Evolutionary conservation across 2,888 invertebrate genomes (phyloP), one percentile per base, ranked within the genome.

Genomic region (Rhagophthalmus giganteus): DNA sequence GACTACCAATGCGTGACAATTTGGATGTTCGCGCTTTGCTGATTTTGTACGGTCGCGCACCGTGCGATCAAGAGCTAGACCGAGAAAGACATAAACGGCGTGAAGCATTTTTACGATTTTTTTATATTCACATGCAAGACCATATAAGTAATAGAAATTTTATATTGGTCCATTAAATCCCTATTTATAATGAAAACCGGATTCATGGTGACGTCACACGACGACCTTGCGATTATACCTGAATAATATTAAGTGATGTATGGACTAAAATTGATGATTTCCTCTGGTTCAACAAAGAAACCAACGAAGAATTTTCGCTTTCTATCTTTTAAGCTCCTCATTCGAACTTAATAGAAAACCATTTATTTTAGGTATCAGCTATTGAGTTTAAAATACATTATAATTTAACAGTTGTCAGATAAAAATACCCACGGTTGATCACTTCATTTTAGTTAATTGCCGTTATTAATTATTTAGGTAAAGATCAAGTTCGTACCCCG

Each of bases 191-290:
- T 55, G 54, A 58, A 55, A 54, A 60, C 58, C 58, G 60, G 58
- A 59, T 58, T 60, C 41, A 46, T 55, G 55, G 49, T 57, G 53
- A 57, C 54, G 58, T 56, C 58, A 46, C 55, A 35, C 34, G 34
- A 31, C 38, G 58, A 57, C 60, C 60, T 60, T 57, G 53, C 39
- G 34, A 59, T 51, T 56, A 49, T 35, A 47, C n/a, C n/a, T n/a
- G n/a, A 60, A 58, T 53, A 55, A 48, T 58, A 56, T 49, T 46
- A 54, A 55, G 55, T 57, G 59, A 56, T 59, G 59, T 58, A 59
- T 57, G 57, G 48, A 40, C 48, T 54, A 53, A 58, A 60, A 60
- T 60, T 58, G 56, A 60, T 58, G 41, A 60, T 58, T 58, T 60
- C 59, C 59, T 58, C 52, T 46, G 40, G 31, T 45, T 39, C 25